Percentiles rank a stretch among this genome's conserved stretches.
phyloP scores from a whole-genome alignment of 2,888 invertebrate species.

The Hecatera dysodea region DNA sequence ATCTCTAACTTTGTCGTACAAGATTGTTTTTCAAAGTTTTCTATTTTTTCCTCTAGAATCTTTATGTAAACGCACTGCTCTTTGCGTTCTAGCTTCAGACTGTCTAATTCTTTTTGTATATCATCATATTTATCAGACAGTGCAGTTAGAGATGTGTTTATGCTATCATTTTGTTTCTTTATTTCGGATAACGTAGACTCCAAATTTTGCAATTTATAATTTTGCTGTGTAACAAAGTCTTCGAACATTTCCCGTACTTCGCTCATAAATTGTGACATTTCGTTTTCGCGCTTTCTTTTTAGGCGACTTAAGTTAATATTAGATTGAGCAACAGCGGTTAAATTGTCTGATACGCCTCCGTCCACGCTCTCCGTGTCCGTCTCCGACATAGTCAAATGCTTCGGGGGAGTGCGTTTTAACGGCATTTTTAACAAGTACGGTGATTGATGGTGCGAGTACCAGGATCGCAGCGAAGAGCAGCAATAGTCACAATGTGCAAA shows the following conservation, averaged over 20 bases:
- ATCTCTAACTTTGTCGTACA: slow-evolving; percentile 2
- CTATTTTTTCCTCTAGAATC: slow-evolving; percentile 1
- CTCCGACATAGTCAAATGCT: background rate
- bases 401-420: background rate
- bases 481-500: slow-evolving; percentile 5
- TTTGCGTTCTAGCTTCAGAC: slow-evolving; percentile 2
- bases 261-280: slow-evolving; percentile 1
- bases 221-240: slow-evolving; percentile 2
- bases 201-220: background rate
- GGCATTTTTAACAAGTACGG: slow-evolving; percentile 1
- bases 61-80: slow-evolving; percentile 8
- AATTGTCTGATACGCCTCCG: slow-evolving; percentile 7
- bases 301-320: background rate
- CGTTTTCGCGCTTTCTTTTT: background rate
- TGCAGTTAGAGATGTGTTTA: background rate
- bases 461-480: background rate
- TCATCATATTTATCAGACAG: slow-evolving; percentile 3
- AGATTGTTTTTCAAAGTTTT: slow-evolving; percentile 7
- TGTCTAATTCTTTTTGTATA: slow-evolving; percentile 10
- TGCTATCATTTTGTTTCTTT: background rate
- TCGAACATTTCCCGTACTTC: slow-evolving; percentile 4
- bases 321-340: background rate
- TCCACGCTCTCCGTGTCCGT: slow-evolving; percentile 9
- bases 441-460: slow-evolving; percentile 4
- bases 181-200: slow-evolving; percentile 1